Base-by-base conservation (phyloP, 2,113 vertebrate genomes). In the Pomatorhinus ruficollis region DNA sequence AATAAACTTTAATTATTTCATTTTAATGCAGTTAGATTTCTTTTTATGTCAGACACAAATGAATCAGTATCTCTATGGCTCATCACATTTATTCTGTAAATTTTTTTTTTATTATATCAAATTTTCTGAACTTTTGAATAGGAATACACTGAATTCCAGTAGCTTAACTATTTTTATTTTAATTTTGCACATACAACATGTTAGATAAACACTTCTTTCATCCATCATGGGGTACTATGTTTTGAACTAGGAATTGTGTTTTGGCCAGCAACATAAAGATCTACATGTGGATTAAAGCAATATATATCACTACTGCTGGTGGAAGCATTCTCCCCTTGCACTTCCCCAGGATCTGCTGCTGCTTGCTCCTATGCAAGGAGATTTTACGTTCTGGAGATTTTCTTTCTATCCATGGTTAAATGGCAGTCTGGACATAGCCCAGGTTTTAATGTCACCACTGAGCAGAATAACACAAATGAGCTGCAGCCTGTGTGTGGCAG, bases 1-100 rank as follows among this genome's bases (percentile, higher is more conserved):
- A 93, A 66, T 28, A 76, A 37, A 56, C 68, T 72, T 90, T 20
- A 69, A 63, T 59, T 66, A 45, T 72, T 72, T 83, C 11, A 64
- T 72, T 94, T 94, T 74, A 94, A 59, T 8, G 7, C 16, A 86
- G 83, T 82, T 91, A 91, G 22, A 35, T 91, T 96, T 95, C 37
- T 42, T 95, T 54, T 52, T 86, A 33, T 27, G 14, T 33, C 18
- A 45, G 33, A 18, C 42, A 24, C 49, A 57, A 85, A 50, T 49
- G 47, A 72, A 87, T 90, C 50, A 17, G 53, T 64, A 71, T 25
- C 30, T 66, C 64, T 87, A 49, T 75, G 37, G 15, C 15, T 45
- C 28, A 53, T 71, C 18, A 30, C 9, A 10, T 52, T 76, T 40
- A 59, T 57, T 94, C 42, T 65, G 28, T 87, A 91, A 84, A 61